Conservation (phyloP, 2,888 invertebrate species). For the Bombylius discolor region DNA sequence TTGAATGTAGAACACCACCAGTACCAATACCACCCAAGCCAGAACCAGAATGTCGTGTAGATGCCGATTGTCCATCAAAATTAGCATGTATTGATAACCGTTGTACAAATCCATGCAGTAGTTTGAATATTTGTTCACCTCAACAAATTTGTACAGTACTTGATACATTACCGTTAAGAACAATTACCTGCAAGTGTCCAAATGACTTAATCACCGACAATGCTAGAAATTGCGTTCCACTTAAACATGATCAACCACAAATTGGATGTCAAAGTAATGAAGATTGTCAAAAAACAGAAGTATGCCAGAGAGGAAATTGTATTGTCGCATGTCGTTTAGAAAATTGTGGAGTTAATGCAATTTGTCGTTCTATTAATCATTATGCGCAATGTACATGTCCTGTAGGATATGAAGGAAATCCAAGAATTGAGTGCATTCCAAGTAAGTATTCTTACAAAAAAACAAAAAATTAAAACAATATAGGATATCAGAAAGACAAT, state of each 20-base stretch:
- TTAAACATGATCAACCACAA: conserved; percentile 40
- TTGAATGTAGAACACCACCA: conserved; percentile 46
- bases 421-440: conserved; percentile 59
- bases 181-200: conserved; percentile 77
- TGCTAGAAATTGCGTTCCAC: conserved; percentile 55
- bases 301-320: conserved; percentile 63
- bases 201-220: conserved; percentile 63
- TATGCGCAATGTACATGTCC: conserved; percentile 68
- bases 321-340: conserved; percentile 65
- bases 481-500: neutral
- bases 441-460: conserved; percentile 33
- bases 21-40: conserved; percentile 24
- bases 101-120: conserved; percentile 65
- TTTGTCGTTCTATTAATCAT: conserved; percentile 64
- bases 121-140: conserved; percentile 56
- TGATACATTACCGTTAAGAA: conserved; percentile 65
- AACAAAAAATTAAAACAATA: neutral
- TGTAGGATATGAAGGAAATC: conserved; percentile 62
- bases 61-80: conserved; percentile 62
- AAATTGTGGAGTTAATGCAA: conserved; percentile 69
- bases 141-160: conserved; percentile 69
- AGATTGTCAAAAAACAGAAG: conserved; percentile 61
- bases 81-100: conserved; percentile 63
- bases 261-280: conserved; percentile 54
- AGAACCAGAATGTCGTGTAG: conserved; percentile 54